Evolutionary conservation across 92 coral and sea anemone species (phyloP).

Genomic region (Meandrina meandrites): DNA sequence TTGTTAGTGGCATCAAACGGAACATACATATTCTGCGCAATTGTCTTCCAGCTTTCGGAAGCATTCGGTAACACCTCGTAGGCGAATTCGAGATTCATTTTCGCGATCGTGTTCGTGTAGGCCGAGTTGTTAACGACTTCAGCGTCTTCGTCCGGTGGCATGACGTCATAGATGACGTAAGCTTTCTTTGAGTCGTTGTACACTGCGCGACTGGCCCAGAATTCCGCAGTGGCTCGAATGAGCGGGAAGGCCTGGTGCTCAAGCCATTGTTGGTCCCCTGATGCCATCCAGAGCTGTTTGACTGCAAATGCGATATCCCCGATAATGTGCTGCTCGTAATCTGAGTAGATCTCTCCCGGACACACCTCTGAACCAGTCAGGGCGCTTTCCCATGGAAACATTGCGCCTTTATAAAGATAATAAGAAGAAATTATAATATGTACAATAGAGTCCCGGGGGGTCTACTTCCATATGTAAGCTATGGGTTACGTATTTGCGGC

Average conservation of each 20-base stretch:
- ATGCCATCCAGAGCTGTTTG: slow-evolving; percentile 88
- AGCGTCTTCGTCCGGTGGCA: slow-evolving; percentile 97
- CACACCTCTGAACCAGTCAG: slow-evolving; percentile 95
- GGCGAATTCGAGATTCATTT: slow-evolving; percentile 90
- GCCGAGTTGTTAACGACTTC: slow-evolving; percentile 92
- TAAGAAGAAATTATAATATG: neutral
- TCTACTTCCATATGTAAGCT: too few species aligned
- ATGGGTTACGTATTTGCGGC: too few species aligned
- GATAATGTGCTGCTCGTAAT: slow-evolving; percentile 83
- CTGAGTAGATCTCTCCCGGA: slow-evolving; percentile 87
- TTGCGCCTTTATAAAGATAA: slow-evolving; percentile 68
- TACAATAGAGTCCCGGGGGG: too few species aligned
- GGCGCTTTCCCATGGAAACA: slow-evolving; percentile 99
- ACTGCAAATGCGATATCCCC: slow-evolving; percentile 97
- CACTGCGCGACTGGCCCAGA: slow-evolving; percentile 95
- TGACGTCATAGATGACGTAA: slow-evolving; percentile 86
- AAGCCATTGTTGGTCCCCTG: slow-evolving; percentile 82
- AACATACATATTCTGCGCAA: slow-evolving; percentile 81
- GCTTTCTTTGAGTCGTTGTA: slow-evolving; percentile 62
- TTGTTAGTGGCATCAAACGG: slow-evolving; percentile 74
- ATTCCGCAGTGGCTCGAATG: slow-evolving; percentile 85
- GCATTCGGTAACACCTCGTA: slow-evolving; percentile 64
- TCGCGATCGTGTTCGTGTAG: slow-evolving; percentile 90
- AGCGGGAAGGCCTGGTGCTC: slow-evolving; percentile 62
- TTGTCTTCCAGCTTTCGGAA: slow-evolving; percentile 76